Percentiles rank a stretch among this genome's conserved stretches.
These are phyloP conservation scores for Malacoraja senta DNA, from an alignment of 2,797 vertebrate species.

Conservation along the genomic window DNA sequence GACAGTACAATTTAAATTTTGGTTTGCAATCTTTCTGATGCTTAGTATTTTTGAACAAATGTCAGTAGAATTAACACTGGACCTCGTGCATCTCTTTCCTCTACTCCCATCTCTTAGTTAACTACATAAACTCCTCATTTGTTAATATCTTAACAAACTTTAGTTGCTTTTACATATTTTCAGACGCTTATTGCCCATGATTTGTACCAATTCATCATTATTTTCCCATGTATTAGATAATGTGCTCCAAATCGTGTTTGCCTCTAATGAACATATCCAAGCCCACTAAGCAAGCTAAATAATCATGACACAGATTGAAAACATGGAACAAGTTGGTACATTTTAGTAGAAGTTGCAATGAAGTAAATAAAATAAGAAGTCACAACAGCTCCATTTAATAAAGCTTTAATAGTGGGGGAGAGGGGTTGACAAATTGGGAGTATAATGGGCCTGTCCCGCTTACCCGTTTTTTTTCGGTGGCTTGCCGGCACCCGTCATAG, in stretches of 20 bases:
- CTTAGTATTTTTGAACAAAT: not conserved
- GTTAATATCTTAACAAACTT: not conserved
- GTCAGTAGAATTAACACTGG: not conserved
- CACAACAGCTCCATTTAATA: not conserved
- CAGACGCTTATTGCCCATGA: not conserved
- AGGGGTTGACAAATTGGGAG: no score
- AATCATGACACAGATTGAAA: not conserved
- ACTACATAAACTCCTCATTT: not conserved
- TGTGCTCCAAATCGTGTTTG: not conserved
- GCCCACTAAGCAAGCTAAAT: not conserved
- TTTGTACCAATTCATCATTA: not conserved
- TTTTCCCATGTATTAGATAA: not conserved
- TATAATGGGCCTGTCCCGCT: no score
- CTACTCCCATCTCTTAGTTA: not conserved
- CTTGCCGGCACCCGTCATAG: no score
- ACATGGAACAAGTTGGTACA: not conserved
- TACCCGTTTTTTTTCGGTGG: no score
- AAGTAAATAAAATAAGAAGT: not conserved
- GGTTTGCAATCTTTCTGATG: not conserved
- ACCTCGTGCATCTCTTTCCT: not conserved
- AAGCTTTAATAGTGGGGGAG: no score
- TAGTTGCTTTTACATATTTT: not conserved
- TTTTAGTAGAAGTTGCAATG: not conserved
- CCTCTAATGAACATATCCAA: not conserved
- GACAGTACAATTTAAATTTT: not conserved